Base-by-base conservation (phyloP, 1,140 invertebrate species). In the Sipha flava region DNA sequence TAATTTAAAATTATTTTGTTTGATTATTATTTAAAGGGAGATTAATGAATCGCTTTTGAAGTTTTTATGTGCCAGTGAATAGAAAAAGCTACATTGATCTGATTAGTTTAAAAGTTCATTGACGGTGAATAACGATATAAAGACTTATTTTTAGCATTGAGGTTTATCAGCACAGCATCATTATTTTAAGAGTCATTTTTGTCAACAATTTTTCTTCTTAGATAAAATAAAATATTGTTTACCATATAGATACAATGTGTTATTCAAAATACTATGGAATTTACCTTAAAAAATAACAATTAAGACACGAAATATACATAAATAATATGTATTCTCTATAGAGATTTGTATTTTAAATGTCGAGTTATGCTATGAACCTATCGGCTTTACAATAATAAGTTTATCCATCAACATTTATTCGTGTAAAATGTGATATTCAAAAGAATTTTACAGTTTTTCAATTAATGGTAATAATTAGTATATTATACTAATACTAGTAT, bases 41-140 rank as follows among this genome's bases (percentile, higher is more conserved):
- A 70, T 70, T 70, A 70, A 70, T 70, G 64, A 68, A 23, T 37
- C 21, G 66, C 23, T 45, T 45, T 45, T 70, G 40, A 45, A 70
- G 66, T 70, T 45, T 45, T 14, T 43, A 66, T 12, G 40, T 70
- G 40, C 12, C 40, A n/a, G 21, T 43, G 37, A 45, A 70, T 31
- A 43, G 66, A 70, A 43, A 45, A 45, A 18, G 59, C 40, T 70
- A 26, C 43, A 45, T 68, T 26, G 40, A 45, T 70, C 66, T 29
- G 66, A 70, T 29, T 26, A 70, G 66, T 70, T 70, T 70, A 23
- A 45, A 45, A 45, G 37, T 70, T 45, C 23, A 1, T 18, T 45
- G 40, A 70, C 40, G 66, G 23, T 70, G 40, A 45, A 29, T 43
- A 70, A 70, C 40, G 40, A 70, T 45, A n/a, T n/a, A 70, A 2